These are phyloP conservation scores for Lutraria lutraria DNA, from an alignment of 2,888 invertebrate species.

Conservation along the genomic window DNA sequence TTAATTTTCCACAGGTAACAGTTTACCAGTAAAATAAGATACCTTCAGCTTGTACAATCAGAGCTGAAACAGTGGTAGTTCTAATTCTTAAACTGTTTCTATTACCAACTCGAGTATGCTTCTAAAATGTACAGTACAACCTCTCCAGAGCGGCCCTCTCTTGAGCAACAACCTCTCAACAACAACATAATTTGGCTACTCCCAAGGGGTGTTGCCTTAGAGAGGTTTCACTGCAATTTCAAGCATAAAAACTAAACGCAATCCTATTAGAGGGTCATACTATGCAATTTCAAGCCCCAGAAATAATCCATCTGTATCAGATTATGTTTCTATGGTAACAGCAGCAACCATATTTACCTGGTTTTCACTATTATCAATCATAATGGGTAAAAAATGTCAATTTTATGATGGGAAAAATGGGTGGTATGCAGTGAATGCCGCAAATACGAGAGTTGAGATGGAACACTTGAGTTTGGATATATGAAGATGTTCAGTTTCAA, in stretches of 20 bases:
- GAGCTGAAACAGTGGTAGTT: neutral
- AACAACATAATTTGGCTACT: too few species aligned
- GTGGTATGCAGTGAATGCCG: conserved; percentile 32
- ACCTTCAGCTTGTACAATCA: neutral
- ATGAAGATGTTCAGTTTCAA: conserved; percentile 18
- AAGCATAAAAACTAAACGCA: neutral
- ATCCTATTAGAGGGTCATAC: conserved; percentile 14
- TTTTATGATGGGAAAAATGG: conserved; percentile 46
- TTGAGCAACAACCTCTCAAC: too few species aligned
- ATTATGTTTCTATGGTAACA: conserved; percentile 58
- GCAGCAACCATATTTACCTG: conserved; percentile 37
- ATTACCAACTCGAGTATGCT: neutral
- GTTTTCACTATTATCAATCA: conserved; percentile 49
- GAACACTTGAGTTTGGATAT: conserved; percentile 12
- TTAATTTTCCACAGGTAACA: conserved; percentile 19
- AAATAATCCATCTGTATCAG: conserved; percentile 49
- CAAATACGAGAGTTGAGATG: conserved; percentile 15
- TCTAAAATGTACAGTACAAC: too few species aligned
- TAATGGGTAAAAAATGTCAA: conserved; percentile 43
- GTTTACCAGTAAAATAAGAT: neutral
- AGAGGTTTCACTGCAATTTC: too few species aligned
- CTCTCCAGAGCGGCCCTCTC: too few species aligned
- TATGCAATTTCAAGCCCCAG: conserved; percentile 16
- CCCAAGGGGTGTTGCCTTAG: too few species aligned
- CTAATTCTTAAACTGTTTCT: neutral